Conservation (phyloP, 1,140 invertebrate genomes). For the Bombus superbus region DNA sequence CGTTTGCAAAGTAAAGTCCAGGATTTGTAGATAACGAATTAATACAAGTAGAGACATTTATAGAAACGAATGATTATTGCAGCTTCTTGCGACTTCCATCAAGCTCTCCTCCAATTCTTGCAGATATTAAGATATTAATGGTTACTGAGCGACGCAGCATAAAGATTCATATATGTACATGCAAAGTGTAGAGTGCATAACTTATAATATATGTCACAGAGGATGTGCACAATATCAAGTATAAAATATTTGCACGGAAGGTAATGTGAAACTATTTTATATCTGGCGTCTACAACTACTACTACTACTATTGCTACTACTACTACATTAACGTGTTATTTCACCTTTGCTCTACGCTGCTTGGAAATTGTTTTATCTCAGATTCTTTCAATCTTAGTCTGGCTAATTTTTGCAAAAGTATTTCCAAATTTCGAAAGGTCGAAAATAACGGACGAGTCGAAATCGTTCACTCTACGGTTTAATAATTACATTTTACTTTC, state of each 20-base stretch:
- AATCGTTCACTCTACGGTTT: neutral
- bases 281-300: neutral
- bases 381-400: too few relatives aligned
- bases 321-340: neutral
- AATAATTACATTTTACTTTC: neutral
- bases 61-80: neutral
- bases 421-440: neutral
- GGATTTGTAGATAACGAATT: neutral
- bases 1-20: neutral
- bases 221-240: neutral
- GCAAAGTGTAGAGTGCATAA: conserved; percentile 1
- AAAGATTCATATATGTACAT: neutral
- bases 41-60: neutral
- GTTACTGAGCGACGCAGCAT: neutral
- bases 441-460: neutral
- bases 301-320: too few relatives aligned
- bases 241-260: neutral
- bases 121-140: neutral
- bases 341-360: too few relatives aligned
- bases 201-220: neutral
- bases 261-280: neutral
- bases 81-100: neutral
- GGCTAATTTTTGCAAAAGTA: neutral
- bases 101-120: neutral
- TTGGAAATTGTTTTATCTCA: neutral